A percentile compares a stretch with the other conserved stretches of the same genome.
Conservation (phyloP, 2,113 vertebrate species). For the Prolemur simus region DNA sequence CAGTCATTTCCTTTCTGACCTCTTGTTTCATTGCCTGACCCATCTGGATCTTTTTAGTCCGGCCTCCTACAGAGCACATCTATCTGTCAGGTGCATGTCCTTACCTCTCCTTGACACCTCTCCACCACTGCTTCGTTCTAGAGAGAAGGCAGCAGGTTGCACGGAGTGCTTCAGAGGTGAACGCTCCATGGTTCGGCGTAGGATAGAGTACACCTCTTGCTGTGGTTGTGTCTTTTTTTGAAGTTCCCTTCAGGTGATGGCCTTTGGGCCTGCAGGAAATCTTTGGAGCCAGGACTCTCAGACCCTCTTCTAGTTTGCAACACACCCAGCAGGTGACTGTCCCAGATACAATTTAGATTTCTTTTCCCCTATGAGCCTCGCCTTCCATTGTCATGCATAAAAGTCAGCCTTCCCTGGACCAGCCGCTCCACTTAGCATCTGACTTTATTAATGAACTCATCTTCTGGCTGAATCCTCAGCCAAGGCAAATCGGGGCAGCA, state of each 20-base stretch:
- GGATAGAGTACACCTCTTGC: neutral
- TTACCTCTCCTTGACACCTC: neutral
- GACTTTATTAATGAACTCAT: constrained; percentile 37
- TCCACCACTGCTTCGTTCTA: neutral
- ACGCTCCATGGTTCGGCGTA: neutral
- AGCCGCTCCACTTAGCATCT: neutral
- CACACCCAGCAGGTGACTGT: neutral
- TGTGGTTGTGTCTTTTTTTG: neutral
- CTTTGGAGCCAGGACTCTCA: neutral
- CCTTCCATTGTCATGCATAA: neutral
- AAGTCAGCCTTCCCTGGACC: neutral
- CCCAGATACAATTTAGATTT: neutral
- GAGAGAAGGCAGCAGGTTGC: neutral
- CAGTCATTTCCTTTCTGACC: neutral
- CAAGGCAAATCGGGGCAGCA: neutral
- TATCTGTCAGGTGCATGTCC: no score
- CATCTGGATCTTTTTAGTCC: neutral
- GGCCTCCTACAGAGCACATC: neutral
- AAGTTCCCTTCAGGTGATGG: neutral
- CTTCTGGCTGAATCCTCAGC: neutral
- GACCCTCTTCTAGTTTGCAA: neutral
- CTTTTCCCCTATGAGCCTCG: neutral
- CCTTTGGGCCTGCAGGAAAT: neutral
- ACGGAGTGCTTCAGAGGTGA: neutral
- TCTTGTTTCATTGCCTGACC: neutral